Evolutionary conservation across 2,113 vertebrate genomes (phyloP).

Genomic region (Nothocercus nigrocapillus): DNA sequence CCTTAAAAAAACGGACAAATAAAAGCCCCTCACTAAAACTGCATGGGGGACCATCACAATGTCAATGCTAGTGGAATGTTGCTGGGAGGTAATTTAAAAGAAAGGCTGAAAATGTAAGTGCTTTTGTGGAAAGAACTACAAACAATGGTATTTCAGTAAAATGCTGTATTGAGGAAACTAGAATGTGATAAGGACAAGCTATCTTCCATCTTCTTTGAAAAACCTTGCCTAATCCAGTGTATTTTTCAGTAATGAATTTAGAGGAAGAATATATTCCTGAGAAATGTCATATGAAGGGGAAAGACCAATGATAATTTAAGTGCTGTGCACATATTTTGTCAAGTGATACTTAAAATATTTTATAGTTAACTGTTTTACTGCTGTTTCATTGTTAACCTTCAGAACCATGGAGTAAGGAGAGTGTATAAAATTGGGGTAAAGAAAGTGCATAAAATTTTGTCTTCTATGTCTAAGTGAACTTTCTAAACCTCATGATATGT

Average conservation of each 20-base stretch:
- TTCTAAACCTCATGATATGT: neutral
- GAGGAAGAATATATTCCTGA: neutral
- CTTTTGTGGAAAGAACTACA: neutral
- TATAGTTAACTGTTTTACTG: neutral
- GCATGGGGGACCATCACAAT: neutral
- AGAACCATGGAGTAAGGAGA: neutral
- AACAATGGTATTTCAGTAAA: neutral
- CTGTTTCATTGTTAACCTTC: neutral
- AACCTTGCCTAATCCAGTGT: neutral
- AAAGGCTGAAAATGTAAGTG: neutral
- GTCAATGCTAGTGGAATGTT: neutral
- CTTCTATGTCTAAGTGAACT: neutral
- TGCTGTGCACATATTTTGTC: neutral
- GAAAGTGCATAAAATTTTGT: neutral
- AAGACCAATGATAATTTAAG: neutral
- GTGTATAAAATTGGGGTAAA: neutral
- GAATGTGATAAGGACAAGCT: neutral
- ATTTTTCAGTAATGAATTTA: neutral
- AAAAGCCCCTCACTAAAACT: neutral
- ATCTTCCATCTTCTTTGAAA: neutral
- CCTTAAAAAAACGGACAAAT: neutral
- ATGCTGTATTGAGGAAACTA: neutral
- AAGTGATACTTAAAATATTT: neutral
- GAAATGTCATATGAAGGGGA: neutral
- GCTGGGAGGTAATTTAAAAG: neutral